A percentile compares a stretch with the other conserved stretches of the same genome.
phyloP scores from a whole-genome alignment of 2,888 invertebrate species.

The Diplolepis rosae region DNA sequence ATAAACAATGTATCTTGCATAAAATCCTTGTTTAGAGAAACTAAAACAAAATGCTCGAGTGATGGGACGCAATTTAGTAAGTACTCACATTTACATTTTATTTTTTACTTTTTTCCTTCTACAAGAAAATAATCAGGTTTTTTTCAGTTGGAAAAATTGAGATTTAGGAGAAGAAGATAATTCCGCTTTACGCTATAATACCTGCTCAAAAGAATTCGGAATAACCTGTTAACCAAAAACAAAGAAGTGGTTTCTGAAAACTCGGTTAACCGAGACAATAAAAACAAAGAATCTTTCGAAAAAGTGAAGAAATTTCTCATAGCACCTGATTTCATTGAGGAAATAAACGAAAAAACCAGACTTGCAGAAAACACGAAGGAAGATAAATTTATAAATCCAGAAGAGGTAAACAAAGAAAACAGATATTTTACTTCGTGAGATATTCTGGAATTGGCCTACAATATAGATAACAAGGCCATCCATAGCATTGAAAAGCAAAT shows the following conservation, averaged over 20 bases:
- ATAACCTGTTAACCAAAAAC: conserved; percentile 39
- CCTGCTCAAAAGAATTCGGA: conserved; percentile 43
- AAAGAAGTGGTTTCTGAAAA: neutral
- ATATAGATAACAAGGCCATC: neutral
- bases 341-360: too few species aligned
- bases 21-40: neutral
- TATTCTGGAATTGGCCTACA: neutral
- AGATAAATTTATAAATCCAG: too few species aligned
- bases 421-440: neutral
- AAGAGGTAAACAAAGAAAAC: too few species aligned
- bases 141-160: neutral
- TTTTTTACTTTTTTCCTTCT: too few species aligned
- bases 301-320: conserved; percentile 40
- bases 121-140: neutral
- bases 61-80: neutral
- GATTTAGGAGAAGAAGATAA: neutral
- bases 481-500: neutral
- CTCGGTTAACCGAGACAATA: too few species aligned
- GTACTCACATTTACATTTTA: neutral
- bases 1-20: neutral
- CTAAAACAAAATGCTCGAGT: neutral
- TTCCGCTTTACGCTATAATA: conserved; percentile 31
- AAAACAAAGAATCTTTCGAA: too few species aligned
- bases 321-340: conserved; percentile 32
- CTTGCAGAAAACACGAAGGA: too few species aligned